Conservation (phyloP, 2,888 invertebrate species). For the Caradrina kadenii region DNA sequence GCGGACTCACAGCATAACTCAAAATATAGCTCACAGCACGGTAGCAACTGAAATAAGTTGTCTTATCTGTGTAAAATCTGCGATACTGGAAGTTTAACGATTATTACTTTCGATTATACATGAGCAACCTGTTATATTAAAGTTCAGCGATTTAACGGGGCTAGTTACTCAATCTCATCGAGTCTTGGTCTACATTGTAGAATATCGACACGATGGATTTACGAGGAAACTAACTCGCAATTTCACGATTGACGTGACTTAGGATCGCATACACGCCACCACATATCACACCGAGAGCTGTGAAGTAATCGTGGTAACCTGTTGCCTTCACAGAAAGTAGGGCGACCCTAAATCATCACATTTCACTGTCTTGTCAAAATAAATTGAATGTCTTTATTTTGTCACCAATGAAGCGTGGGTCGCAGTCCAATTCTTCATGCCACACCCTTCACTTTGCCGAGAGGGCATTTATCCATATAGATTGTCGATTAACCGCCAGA, state of each 20-base stretch:
- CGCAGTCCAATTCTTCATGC: conserved; percentile 74
- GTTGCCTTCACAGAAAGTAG: conserved; percentile 68
- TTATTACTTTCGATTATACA: conserved; percentile 68
- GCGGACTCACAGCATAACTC: conserved; percentile 41
- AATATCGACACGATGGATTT: conserved; percentile 51
- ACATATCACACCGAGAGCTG: conserved; percentile 56
- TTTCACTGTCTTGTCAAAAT: conserved; percentile 75
- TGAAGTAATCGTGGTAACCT: conserved; percentile 62
- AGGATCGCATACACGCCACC: conserved; percentile 61
- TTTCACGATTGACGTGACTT: conserved; percentile 60
- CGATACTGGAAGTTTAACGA: conserved; percentile 68
- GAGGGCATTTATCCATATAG: conserved; percentile 75
- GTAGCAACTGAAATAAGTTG: conserved; percentile 64
- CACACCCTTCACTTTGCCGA: conserved; percentile 76
- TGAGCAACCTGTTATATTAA: conserved; percentile 56
- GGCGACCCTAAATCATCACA: conserved; percentile 75
- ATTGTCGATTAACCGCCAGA: conserved; percentile 77
- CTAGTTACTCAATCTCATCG: conserved; percentile 54
- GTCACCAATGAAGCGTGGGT: conserved; percentile 80
- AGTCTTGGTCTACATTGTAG: conserved; percentile 32
- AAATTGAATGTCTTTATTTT: conserved; percentile 77
- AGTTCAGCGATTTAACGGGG: conserved; percentile 52
- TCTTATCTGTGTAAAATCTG: conserved; percentile 63
- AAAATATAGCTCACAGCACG: conserved; percentile 52
- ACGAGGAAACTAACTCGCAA: conserved; percentile 52